These are phyloP conservation scores for Tanytarsus gracilentus DNA, from an alignment of 2,888 invertebrate genomes.

Conservation along the genomic window DNA sequence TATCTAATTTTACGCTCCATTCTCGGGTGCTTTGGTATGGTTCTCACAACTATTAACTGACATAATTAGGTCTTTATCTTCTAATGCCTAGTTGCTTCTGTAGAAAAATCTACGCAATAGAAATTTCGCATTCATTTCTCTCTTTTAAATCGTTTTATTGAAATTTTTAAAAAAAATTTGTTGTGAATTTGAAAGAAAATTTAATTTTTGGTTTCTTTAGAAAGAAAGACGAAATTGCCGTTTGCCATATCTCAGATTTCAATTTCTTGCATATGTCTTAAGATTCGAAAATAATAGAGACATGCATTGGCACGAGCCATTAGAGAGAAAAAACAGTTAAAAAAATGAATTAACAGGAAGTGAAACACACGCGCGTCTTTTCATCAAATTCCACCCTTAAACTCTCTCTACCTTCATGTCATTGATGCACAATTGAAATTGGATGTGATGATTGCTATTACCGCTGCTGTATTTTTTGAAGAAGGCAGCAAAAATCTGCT, in stretches of 20 bases:
- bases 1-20: constrained; percentile 27
- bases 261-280: constrained; percentile 32
- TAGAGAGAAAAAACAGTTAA: constrained; percentile 7
- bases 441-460: constrained; percentile 16
- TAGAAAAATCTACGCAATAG: neutral
- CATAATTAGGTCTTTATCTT: constrained; percentile 11
- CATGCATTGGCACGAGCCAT: constrained; percentile 32
- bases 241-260: constrained; percentile 39
- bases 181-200: constrained; percentile 34
- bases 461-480: constrained; percentile 14
- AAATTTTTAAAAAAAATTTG: neutral
- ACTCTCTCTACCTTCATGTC: neutral
- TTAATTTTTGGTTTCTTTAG: constrained; percentile 37
- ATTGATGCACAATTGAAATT: constrained; percentile 16
- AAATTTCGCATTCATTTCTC: constrained; percentile 5
- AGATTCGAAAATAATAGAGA: neutral
- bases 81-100: neutral
- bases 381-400: constrained; percentile 13
- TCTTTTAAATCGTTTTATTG: constrained; percentile 18
- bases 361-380: constrained; percentile 41
- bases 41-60: constrained; percentile 14
- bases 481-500: constrained; percentile 26
- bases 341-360: constrained; percentile 42
- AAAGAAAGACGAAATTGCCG: no score
- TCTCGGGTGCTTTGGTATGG: neutral